Evolutionary conservation across 2,113 vertebrate genomes (phyloP).

Genomic region (Beaufortia kweichowensis): DNA sequence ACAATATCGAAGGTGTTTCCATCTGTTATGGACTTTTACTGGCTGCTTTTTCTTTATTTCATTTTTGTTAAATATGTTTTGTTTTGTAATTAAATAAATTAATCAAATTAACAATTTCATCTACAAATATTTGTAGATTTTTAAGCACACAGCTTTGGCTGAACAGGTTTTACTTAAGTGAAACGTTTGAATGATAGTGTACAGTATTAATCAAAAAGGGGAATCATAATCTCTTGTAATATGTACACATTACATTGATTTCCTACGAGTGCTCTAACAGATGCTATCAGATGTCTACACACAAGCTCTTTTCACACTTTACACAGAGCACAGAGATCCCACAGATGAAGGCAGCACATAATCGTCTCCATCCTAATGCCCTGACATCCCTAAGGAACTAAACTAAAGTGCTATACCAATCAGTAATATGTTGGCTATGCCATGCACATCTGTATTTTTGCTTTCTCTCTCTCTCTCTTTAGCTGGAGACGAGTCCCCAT

Average conservation of each 20-base stretch:
- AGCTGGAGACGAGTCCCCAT: conserved; percentile 92
- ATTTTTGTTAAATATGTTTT: too few species aligned
- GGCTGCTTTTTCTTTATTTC: too few species aligned
- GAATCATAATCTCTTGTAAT: too few species aligned
- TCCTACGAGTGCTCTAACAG: not conserved
- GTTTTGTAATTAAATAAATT: too few species aligned
- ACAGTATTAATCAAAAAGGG: too few species aligned
- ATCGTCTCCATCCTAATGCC: not conserved
- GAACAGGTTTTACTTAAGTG: too few species aligned
- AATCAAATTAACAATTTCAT: too few species aligned
- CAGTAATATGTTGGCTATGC: conserved; percentile 36
- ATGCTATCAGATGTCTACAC: conserved; percentile 8
- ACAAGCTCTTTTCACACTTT: not conserved
- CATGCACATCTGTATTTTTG: not conserved
- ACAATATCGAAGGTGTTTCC: too few species aligned
- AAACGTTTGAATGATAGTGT: too few species aligned
- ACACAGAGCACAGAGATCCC: not conserved
- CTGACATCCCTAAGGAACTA: not conserved
- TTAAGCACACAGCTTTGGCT: too few species aligned
- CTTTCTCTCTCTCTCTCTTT: conserved; percentile 38
- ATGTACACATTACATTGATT: not conserved
- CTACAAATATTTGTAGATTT: too few species aligned
- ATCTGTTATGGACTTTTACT: too few species aligned
- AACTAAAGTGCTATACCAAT: conserved; percentile 37
- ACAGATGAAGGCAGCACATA: not conserved